phyloP scores from a whole-genome alignment of 2,797 vertebrate genomes.

The Anguilla anguilla region DNA sequence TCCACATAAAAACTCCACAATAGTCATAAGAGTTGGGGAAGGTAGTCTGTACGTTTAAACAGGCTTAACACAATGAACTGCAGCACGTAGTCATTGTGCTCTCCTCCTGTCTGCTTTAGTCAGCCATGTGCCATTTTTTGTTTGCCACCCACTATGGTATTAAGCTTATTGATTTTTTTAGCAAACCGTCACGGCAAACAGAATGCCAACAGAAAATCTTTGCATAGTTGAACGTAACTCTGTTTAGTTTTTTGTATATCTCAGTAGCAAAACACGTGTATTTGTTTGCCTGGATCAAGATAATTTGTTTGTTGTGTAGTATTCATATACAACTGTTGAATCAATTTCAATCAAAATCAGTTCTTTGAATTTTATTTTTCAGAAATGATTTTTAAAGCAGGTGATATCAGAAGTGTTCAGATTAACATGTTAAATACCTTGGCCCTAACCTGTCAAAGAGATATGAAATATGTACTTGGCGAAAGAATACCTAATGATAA shows the following conservation, averaged over 20 bases:
- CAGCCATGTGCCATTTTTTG: not conserved
- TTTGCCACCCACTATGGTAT: not conserved
- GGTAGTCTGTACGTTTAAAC: not conserved
- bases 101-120: not conserved
- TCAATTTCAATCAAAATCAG: not conserved
- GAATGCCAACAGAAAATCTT: not conserved
- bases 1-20: not conserved
- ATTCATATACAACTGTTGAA: conserved; percentile 3
- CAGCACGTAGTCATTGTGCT: not conserved
- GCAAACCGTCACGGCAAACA: not conserved
- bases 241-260: not conserved
- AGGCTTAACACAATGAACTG: not conserved
- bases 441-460: not conserved
- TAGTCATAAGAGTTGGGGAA: not conserved
- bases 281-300: conserved; percentile 18
- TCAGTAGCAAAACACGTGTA: not conserved
- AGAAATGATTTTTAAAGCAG: not conserved
- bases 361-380: not conserved
- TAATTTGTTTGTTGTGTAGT: not conserved
- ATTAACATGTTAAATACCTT: not conserved
- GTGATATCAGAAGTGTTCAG: not conserved
- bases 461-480: not conserved
- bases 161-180: not conserved
- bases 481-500: not conserved
- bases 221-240: not conserved